Base-by-base conservation (phyloP, 2,888 invertebrate species). In the Petrolisthes cinctipes region DNA sequence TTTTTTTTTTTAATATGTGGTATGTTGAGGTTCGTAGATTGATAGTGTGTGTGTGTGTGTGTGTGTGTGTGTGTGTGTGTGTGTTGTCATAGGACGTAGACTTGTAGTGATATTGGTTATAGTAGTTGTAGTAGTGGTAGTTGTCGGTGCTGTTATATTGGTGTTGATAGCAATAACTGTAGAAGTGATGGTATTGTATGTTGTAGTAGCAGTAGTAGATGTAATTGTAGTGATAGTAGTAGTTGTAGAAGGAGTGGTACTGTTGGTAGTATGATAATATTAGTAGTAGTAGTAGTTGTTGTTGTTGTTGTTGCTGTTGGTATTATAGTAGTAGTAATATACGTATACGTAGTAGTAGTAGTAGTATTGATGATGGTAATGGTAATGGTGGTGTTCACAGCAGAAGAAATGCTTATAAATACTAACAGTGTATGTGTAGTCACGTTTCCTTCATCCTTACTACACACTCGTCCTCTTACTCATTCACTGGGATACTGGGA, bases 191-290 rank as follows among this genome's bases (percentile, higher is more conserved):
- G 2, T 76, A 17, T 5, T 76, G 23, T 1, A 4, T 2, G 14
- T n/a, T 17, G 73, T 73, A n/a, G 14, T 73, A n/a, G 73, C 4
- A 73, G 73, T 73, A 11, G 20, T 73, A n/a, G 20, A 1, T 20
- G 73, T 73, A n/a, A 20, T 73, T 7, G 73, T 73, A 73, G 56
- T 54, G 6, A n/a, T 79, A 20, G 78, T 79, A 14, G 54, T 79
- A 73, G 73, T 73, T 54, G 6, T 79, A 14, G 56, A 17, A 14
- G 56, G 11, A n/a, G 20, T 54, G n/a, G 1, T 17, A 5, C 17
- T 17, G 0, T 7, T 54, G n/a, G n/a, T 7, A 51, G 37, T 57
- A 11, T n/a, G 82, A 61, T n/a, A 82, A 23, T 54, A 37, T 6
- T 51, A 61, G 78, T 17, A n/a, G 23, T 53, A 23, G 7, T 5